phyloP scores from a whole-genome alignment of 2,797 vertebrate species.

The Fratercula arctica region DNA sequence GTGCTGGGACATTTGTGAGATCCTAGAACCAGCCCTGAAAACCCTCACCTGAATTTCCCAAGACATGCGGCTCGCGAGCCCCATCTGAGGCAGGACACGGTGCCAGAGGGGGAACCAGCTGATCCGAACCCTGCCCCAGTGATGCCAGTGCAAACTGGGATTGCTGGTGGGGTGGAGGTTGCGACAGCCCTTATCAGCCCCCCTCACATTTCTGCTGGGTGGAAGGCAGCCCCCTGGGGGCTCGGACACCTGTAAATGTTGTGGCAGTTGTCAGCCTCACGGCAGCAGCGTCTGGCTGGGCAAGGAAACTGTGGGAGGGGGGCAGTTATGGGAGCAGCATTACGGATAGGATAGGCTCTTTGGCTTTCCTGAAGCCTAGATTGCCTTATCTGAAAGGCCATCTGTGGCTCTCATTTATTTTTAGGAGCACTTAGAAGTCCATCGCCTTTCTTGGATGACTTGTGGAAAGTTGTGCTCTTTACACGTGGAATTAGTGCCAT shows the following conservation, averaged over 20 bases:
- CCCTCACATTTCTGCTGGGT: background rate
- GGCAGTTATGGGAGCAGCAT: background rate
- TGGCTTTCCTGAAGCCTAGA: constrained; percentile 15
- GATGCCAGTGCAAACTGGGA: background rate
- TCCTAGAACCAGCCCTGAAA: background rate
- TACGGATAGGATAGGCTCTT: background rate
- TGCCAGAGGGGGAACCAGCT: background rate
- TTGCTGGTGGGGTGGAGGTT: background rate
- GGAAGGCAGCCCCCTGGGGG: background rate
- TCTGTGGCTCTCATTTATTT: constrained; percentile 49
- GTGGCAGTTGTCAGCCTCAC: background rate
- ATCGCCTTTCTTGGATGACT: constrained; percentile 54
- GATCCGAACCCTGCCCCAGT: background rate
- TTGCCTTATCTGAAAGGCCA: constrained; percentile 59
- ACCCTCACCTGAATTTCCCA: background rate
- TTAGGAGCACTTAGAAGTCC: constrained; percentile 43
- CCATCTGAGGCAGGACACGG: background rate
- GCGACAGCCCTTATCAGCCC: background rate
- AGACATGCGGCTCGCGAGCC: rapidly evolving
- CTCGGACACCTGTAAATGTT: background rate
- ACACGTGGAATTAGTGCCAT: background rate
- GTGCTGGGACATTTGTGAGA: background rate
- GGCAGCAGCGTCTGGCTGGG: background rate
- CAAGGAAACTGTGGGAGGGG: background rate
- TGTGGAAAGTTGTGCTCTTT: constrained; percentile 48